Base-by-base conservation (phyloP, 2,888 invertebrate genomes). In the Neria commutata region DNA sequence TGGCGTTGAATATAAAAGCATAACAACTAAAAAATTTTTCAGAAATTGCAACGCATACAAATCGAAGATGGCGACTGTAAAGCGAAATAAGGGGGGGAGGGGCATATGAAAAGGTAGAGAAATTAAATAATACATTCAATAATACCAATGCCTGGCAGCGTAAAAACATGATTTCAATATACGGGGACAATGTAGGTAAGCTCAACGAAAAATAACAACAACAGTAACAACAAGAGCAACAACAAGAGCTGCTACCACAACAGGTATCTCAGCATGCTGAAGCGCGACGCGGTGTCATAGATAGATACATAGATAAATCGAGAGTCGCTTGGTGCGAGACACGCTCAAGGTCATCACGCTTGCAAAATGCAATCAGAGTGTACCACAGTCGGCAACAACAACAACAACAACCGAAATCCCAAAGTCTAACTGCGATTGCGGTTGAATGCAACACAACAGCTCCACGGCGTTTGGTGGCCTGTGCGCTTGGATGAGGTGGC, bases 301-400 rank as follows among this genome's bases (percentile, higher is more conserved):
- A 42, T 19, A 42, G 21, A 42, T 3, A 6, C 19, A 42, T 42
- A 42, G 42, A 42, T 19, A 42, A 42, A 42, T 3, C 42, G 42
- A 42, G 42, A 19, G 42, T 29, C 11, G 42, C 3, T 42, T 42
- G 42, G 42, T 42, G 42, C 19, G 42, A 42, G 42, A 42, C 42
- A 42, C 42, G 73, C 72, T 72, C 72, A 72, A 72, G 72, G 72
- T 72, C 72, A 72, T 72, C 72, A 73, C 71, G 72, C 72, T 68
- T 70, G 70, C 70, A 69, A 68, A 17, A 17, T 19, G 17, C 19
- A 17, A 42, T 19, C 21, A 42, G 21, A 19, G 3, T 17, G 42
- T 42, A 42, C 42, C 5, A 42, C 29, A 29, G 29, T 29, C 29
- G 29, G 21, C 19, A 42, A 42, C 42, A 42, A 42, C 21, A 42